Evolutionary conservation across 2,888 invertebrate species (phyloP).

Genomic region (Euplagia quadripunctaria): DNA sequence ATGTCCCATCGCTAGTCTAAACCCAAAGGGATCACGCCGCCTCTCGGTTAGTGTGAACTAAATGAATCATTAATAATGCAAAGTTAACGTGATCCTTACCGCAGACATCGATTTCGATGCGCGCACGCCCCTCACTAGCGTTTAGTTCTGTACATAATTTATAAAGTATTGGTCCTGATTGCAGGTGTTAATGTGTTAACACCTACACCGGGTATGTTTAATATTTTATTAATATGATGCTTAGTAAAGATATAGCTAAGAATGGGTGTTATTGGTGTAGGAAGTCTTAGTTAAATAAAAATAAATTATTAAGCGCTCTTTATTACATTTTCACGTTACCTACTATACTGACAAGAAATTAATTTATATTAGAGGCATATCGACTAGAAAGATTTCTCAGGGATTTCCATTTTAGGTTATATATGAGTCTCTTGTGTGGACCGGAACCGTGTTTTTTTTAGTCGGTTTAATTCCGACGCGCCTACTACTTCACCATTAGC

Average conservation of each 20-base stretch:
- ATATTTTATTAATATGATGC: conserved; percentile 6
- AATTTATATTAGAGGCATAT: no score
- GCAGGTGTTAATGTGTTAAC: conserved; percentile 46
- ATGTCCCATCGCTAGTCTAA: conserved; percentile 61
- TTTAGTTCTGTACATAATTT: conserved; percentile 56
- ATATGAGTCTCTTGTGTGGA: no score
- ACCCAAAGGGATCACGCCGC: conserved; percentile 81
- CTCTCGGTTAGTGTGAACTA: conserved; percentile 86
- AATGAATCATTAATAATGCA: conserved; percentile 88
- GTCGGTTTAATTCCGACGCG: no score
- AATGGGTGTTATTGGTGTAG: no score
- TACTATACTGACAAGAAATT: no score
- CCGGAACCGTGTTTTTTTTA: no score
- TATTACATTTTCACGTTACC: no score
- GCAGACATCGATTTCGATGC: conserved; percentile 77
- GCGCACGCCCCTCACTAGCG: conserved; percentile 68
- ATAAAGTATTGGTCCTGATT: conserved; percentile 61
- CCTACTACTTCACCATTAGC: no score
- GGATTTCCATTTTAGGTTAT: no score
- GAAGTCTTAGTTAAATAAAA: not conserved
- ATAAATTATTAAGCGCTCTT: no score
- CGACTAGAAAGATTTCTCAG: no score
- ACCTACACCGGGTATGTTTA: conserved; percentile 7
- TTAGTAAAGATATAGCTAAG: not conserved
- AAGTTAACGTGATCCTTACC: conserved; percentile 75